Conservation (phyloP, 1,140 invertebrate genomes). For the Dinoponera quadriceps region DNA sequence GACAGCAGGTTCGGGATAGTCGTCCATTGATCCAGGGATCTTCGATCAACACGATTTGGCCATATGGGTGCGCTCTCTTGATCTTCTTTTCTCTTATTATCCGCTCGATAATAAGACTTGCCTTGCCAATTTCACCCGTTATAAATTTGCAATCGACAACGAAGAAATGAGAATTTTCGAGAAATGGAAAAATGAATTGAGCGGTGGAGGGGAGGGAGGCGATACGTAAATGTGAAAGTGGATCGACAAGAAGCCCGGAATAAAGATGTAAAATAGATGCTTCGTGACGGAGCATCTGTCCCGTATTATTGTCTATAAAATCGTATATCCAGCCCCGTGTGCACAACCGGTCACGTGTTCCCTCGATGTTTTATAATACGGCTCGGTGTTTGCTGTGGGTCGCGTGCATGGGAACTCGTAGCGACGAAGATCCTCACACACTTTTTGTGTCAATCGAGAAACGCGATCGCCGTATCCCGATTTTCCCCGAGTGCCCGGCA, state of each 20-base stretch:
- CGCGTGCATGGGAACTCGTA: slow-evolving; percentile 72
- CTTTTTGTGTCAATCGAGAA: slow-evolving; percentile 55
- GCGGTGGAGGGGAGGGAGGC: background rate
- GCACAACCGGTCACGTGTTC: slow-evolving; percentile 72
- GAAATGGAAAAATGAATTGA: background rate
- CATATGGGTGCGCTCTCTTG: background rate
- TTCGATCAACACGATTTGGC: background rate
- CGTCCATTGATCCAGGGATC: background rate
- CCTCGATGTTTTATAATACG: slow-evolving; percentile 66
- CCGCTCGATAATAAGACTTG: background rate
- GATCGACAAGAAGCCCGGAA: background rate
- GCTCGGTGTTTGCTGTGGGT: slow-evolving; percentile 64
- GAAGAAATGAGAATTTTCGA: background rate
- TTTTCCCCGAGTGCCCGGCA: background rate
- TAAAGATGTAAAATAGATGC: slow-evolving; percentile 28
- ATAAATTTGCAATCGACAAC: background rate
- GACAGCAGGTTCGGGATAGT: background rate
- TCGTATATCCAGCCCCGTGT: slow-evolving; percentile 67
- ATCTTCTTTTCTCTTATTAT: background rate
- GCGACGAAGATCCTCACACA: slow-evolving; percentile 71
- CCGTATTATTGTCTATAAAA: slow-evolving; percentile 74
- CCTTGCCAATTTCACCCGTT: background rate
- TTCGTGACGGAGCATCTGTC: slow-evolving; percentile 74
- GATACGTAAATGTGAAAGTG: background rate
- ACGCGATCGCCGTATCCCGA: slow-evolving; percentile 13